Conservation (phyloP, 2,888 invertebrate genomes). For the Perizoma flavofasciatum region DNA sequence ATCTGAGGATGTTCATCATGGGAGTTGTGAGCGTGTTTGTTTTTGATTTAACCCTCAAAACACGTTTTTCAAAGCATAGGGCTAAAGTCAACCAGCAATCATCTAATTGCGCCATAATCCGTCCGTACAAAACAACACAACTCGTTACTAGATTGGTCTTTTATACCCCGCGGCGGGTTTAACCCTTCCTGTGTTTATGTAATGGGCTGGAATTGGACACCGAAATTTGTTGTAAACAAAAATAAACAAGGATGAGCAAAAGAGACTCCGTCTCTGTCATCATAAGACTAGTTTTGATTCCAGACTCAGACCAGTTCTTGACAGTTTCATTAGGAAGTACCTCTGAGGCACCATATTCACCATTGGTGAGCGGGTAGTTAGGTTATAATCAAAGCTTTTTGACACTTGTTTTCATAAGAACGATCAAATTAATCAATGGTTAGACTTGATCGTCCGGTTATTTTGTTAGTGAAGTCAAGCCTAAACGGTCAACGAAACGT, state of each 20-base stretch:
- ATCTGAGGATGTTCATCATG: too few relatives aligned
- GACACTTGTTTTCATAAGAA: too few relatives aligned
- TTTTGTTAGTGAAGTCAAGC: too few relatives aligned
- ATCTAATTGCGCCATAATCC: slow-evolving; percentile 53
- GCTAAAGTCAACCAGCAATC: slow-evolving; percentile 46
- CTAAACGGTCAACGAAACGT: too few relatives aligned
- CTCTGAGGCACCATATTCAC: too few relatives aligned
- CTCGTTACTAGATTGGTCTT: slow-evolving; percentile 37
- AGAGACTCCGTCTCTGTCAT: neutral
- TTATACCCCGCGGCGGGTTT: slow-evolving; percentile 20
- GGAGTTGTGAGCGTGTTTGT: too few relatives aligned
- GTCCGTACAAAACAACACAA: slow-evolving; percentile 41
- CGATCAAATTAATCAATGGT: too few relatives aligned
- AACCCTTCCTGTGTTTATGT: slow-evolving; percentile 31
- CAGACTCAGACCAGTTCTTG: too few relatives aligned
- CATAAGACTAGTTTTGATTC: neutral
- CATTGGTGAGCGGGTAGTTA: too few relatives aligned
- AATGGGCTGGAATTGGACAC: slow-evolving; percentile 30
- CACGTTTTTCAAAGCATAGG: slow-evolving; percentile 31
- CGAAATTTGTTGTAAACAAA: slow-evolving; percentile 14
- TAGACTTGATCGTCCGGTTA: too few relatives aligned
- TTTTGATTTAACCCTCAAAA: slow-evolving; percentile 1
- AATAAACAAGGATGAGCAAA: slow-evolving; percentile 1
- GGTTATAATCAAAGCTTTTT: too few relatives aligned
- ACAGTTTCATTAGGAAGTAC: too few relatives aligned